Evolutionary conservation across 2,113 vertebrate genomes (phyloP).

Genomic region (Nyctereutes procyonoides): DNA sequence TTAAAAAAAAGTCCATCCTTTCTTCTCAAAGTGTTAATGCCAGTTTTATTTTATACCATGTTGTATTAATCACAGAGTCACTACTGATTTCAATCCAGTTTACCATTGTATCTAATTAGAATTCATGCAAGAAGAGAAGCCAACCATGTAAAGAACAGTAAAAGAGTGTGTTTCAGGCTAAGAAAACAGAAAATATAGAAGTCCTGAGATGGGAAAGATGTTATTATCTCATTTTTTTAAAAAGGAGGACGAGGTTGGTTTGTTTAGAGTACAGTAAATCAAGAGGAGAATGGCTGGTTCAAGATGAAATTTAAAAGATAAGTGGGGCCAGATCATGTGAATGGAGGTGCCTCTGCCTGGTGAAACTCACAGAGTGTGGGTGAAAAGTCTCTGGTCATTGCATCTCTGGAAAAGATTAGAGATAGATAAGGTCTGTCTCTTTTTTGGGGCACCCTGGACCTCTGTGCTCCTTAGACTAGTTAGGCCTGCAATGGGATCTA

Average conservation of each 20-base stretch:
- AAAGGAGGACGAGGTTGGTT: neutral
- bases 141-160: neutral
- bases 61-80: neutral
- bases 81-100: neutral
- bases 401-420: neutral
- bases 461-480: neutral
- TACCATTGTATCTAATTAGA: neutral
- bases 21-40: neutral
- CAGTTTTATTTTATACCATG: neutral
- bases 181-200: neutral
- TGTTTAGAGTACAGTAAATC: too few relatives aligned
- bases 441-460: neutral
- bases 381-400: too few relatives aligned
- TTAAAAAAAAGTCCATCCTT: neutral
- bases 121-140: neutral
- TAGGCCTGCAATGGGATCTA: neutral
- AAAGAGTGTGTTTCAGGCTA: neutral
- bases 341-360: neutral
- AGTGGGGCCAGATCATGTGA: rapidly evolving
- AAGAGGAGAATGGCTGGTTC: neutral
- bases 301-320: neutral
- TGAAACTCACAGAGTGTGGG: neutral
- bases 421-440: neutral
- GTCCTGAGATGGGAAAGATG: neutral
- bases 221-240: neutral